phyloP scores from a whole-genome alignment of 2,797 vertebrate species.

The Mus caroli region DNA sequence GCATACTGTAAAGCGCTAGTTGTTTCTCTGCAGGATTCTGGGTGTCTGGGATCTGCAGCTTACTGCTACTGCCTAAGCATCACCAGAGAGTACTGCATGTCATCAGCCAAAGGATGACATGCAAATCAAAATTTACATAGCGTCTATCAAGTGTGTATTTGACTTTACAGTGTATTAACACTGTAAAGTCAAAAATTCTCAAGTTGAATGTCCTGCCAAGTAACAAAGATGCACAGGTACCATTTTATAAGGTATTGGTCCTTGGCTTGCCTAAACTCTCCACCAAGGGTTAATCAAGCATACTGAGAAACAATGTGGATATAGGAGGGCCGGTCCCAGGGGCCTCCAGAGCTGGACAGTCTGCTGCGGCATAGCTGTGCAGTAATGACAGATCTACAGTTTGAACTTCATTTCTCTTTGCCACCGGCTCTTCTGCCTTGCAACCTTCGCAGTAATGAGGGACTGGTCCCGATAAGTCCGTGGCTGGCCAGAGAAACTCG shows the following conservation, averaged over 20 bases:
- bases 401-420: slow-evolving; percentile 76
- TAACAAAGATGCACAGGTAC: background rate
- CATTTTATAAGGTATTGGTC: background rate
- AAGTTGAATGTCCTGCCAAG: background rate
- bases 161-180: background rate
- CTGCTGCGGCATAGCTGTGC: slow-evolving; percentile 55
- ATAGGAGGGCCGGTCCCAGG: background rate
- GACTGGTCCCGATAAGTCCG: slow-evolving; percentile 39
- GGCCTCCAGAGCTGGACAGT: background rate
- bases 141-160: background rate
- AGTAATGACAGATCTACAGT: slow-evolving; percentile 53
- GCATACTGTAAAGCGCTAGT: background rate
- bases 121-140: background rate
- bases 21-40: background rate
- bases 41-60: background rate
- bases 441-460: slow-evolving; percentile 60
- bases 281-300: background rate
- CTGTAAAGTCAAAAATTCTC: background rate
- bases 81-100: background rate
- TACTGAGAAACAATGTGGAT: background rate
- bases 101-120: background rate
- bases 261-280: background rate
- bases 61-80: background rate
- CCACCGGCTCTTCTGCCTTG: slow-evolving; percentile 63
- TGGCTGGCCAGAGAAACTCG: slow-evolving; percentile 68